Percentiles rank a stretch among this genome's conserved stretches.
These are phyloP conservation scores for Phorcus lineatus DNA, from an alignment of 2,888 invertebrate genomes.

Conservation along the genomic window DNA sequence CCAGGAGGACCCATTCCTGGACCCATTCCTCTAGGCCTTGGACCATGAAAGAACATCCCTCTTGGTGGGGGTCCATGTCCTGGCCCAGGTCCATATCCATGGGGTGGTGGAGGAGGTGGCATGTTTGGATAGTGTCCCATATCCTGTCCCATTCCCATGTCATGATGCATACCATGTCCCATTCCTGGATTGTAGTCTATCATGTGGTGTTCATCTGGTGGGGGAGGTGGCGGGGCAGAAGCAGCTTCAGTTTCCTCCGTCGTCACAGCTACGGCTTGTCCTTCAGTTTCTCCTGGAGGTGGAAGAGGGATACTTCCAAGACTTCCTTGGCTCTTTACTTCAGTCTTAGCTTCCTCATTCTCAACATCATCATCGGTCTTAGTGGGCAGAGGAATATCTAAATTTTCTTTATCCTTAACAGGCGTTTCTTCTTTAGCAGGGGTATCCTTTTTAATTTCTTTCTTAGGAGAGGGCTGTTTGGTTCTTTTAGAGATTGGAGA, in stretches of 20 bases:
- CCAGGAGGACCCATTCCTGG: conserved; percentile 33
- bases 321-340: background rate
- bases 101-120: conserved; percentile 36
- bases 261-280: background rate
- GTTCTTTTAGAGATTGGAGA: background rate
- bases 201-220: conserved; percentile 16
- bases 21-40: conserved; percentile 16
- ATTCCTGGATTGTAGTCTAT: conserved; percentile 1
- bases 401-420: conserved; percentile 35
- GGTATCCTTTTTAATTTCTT: conserved; percentile 38
- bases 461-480: conserved; percentile 26
- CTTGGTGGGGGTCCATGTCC: conserved; percentile 35
- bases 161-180: conserved; percentile 20
- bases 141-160: conserved; percentile 26
- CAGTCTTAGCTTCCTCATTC: background rate
- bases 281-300: conserved; percentile 23
- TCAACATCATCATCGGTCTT: conserved; percentile 33
- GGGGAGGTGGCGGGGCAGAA: conserved; percentile 39
- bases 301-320: conserved; percentile 17
- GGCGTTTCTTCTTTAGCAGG: conserved; percentile 38
- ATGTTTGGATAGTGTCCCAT: conserved; percentile 29
- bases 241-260: conserved; percentile 22
- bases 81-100: conserved; percentile 36
- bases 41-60: conserved; percentile 36
- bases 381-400: conserved; percentile 54